Conservation (phyloP, 2,113 vertebrate genomes). For the Sphyrna mokarran region DNA sequence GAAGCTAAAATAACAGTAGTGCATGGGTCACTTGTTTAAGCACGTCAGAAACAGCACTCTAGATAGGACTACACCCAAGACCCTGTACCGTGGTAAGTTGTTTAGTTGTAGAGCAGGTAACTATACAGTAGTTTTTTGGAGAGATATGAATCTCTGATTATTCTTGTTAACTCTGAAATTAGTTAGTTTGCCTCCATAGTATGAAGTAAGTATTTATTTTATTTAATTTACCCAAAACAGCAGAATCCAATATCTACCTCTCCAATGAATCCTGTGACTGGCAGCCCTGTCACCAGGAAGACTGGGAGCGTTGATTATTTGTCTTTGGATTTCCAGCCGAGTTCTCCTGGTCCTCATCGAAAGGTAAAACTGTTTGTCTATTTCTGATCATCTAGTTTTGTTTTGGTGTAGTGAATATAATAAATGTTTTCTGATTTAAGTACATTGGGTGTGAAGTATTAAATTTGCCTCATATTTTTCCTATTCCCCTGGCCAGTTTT, state of each 20-base stretch:
- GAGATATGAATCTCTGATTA: not conserved
- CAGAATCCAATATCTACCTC: constrained; percentile 96
- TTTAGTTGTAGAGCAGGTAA: too few relatives aligned
- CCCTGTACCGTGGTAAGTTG: too few relatives aligned
- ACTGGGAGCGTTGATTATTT: constrained; percentile 90
- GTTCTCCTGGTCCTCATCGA: constrained; percentile 85
- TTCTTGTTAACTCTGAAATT: not conserved
- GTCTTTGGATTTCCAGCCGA: constrained; percentile 89
- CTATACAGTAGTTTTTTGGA: too few relatives aligned
- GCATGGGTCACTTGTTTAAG: not conserved
- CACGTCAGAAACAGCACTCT: not conserved
- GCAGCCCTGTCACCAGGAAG: constrained; percentile 89
- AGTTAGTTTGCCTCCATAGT: not conserved
- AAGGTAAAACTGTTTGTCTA: constrained; percentile 61
- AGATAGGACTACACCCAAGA: too few relatives aligned
- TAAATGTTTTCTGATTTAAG: constrained; percentile 3
- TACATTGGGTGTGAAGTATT: not conserved
- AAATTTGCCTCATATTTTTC: not conserved
- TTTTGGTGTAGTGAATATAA: not conserved
- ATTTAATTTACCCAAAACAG: constrained; percentile 49
- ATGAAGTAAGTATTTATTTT: not conserved
- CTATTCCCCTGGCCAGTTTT: not conserved
- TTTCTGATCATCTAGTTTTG: not conserved
- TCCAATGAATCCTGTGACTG: constrained; percentile 84
- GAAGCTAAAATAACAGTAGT: not conserved